Conservation (phyloP, 2,797 vertebrate species). For the Lutjanus argentimaculatus region DNA sequence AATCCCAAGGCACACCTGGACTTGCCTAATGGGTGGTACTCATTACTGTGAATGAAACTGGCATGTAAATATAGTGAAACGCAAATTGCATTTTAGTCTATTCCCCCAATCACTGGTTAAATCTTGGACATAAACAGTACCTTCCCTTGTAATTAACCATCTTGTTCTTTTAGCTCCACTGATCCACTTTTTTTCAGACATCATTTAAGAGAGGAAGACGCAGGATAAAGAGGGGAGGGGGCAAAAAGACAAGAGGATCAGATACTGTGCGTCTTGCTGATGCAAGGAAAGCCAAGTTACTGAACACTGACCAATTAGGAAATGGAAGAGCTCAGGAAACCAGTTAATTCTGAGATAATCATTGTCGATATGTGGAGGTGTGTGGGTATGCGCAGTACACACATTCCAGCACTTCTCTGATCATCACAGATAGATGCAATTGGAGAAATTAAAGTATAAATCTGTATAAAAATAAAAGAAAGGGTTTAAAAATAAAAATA, state of each 20-base stretch:
- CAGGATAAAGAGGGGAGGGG: neutral
- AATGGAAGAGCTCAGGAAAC: conserved; percentile 22
- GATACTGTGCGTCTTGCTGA: conserved; percentile 8
- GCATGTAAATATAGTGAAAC: conserved; percentile 2
- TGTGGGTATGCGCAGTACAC: neutral
- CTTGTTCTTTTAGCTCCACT: conserved; percentile 9
- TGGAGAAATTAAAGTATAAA: conserved; percentile 2
- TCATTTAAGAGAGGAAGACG: neutral
- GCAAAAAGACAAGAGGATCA: neutral
- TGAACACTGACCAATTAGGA: conserved; percentile 45
- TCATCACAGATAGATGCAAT: neutral
- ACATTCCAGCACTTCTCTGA: conserved; percentile 31
- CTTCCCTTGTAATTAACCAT: conserved; percentile 25
- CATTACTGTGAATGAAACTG: conserved; percentile 15
- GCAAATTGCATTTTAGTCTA: neutral
- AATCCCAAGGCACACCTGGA: too few species aligned
- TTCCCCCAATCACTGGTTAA: conserved; percentile 2
- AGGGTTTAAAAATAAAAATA: too few species aligned
- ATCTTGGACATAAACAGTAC: neutral
- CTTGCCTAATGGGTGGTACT: neutral
- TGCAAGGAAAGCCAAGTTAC: conserved; percentile 37
- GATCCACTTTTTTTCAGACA: conserved; percentile 14
- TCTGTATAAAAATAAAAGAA: neutral
- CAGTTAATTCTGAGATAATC: conserved; percentile 37
- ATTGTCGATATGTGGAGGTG: neutral